Evolutionary conservation across 2,888 invertebrate species (phyloP).

Genomic region (Trachelus iudaicus): DNA sequence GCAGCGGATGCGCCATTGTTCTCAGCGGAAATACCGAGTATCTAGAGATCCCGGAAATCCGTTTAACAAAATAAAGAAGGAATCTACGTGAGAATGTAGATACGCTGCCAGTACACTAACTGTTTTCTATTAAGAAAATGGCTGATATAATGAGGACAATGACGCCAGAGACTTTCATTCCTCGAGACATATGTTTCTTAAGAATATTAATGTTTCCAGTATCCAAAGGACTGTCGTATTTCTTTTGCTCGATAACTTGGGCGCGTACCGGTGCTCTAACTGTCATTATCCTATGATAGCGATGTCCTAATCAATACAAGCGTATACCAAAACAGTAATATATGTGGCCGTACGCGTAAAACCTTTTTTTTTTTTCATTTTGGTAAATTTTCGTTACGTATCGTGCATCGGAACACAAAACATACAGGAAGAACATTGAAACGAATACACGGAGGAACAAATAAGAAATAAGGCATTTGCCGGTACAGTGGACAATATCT

Average conservation of each 20-base stretch:
- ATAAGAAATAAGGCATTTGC: background rate
- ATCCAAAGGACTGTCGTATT: background rate
- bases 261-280: background rate
- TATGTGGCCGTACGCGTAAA: background rate
- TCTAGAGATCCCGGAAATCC: conserved; percentile 27
- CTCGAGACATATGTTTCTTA: background rate
- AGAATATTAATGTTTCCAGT: background rate
- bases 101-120: background rate
- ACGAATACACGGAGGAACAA: background rate
- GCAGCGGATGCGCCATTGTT: conserved; percentile 67
- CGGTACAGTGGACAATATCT: background rate
- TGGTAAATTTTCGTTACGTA: background rate
- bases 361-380: background rate
- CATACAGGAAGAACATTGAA: background rate
- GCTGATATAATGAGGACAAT: background rate
- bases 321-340: background rate
- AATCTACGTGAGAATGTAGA: background rate
- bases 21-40: conserved; percentile 58
- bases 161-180: background rate
- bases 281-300: background rate
- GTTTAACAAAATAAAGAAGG: background rate
- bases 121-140: background rate
- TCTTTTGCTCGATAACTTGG: background rate
- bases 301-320: background rate
- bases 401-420: background rate